Percentiles rank a stretch among this genome's conserved stretches.
These are phyloP conservation scores for Vannuccia rotundouncinata DNA, from an alignment of 2,888 invertebrate species.

Conservation along the genomic window DNA sequence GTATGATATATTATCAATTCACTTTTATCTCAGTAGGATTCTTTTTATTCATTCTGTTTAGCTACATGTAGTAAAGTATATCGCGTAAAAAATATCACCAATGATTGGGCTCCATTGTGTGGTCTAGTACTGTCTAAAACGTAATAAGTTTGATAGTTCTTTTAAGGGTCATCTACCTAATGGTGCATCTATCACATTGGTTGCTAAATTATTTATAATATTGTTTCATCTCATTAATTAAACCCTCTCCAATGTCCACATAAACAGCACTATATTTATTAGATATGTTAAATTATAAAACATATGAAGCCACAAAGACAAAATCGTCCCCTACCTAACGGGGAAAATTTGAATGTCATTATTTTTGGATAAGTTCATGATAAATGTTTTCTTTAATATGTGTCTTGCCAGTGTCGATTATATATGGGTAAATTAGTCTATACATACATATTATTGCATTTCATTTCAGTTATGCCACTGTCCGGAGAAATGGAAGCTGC, in stretches of 20 bases:
- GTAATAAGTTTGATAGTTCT: not conserved
- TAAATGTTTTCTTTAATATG: not conserved
- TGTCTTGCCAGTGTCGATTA: not conserved
- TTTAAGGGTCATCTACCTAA: constrained; percentile 20
- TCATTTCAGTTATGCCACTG: constrained; percentile 3
- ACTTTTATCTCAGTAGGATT: not conserved
- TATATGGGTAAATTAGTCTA: not conserved
- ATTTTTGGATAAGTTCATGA: not conserved
- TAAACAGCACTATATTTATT: constrained; percentile 13
- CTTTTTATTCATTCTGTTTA: constrained; percentile 5
- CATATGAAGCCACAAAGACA: constrained; percentile 8
- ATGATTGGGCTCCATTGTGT: not conserved
- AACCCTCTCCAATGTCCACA: constrained; percentile 12
- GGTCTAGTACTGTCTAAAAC: constrained; percentile 9
- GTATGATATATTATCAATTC: constrained; percentile 13
- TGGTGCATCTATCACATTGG: not conserved
- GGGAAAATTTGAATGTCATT: constrained; percentile 6
- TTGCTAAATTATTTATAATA: not conserved
- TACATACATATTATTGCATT: not conserved
- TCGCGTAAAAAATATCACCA: constrained; percentile 17
- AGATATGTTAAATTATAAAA: constrained; percentile 10
- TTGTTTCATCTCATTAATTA: constrained; percentile 16
- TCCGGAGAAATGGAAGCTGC: not conserved
- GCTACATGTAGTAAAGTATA: not conserved
- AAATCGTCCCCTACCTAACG: constrained; percentile 4